Evolutionary conservation across 2,797 vertebrate genomes (phyloP).

Genomic region (Nothura maculosa): DNA sequence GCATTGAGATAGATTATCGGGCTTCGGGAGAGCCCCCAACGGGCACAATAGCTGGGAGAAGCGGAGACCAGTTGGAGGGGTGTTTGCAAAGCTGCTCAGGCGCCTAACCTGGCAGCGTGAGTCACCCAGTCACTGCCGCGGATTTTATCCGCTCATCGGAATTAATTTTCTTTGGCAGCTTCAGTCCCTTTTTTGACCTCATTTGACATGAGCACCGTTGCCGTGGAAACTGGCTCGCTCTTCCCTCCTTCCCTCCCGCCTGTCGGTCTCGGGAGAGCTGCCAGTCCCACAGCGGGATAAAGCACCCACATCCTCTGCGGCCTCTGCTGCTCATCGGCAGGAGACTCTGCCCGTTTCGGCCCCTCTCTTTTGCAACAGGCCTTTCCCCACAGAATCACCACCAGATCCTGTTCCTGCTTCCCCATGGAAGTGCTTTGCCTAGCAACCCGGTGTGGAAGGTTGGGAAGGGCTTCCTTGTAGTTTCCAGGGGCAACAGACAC

Average conservation of each 20-base stretch:
- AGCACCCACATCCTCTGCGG: background rate
- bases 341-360: background rate
- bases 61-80: background rate
- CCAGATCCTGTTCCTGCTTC: accelerated
- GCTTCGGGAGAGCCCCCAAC: background rate
- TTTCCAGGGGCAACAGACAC: background rate
- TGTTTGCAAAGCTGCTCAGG: background rate
- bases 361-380: background rate
- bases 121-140: background rate
- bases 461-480: accelerated
- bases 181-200: slow-evolving; percentile 38
- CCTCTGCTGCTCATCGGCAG: accelerated
- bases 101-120: background rate
- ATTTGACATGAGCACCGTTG: background rate
- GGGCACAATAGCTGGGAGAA: accelerated
- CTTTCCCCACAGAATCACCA: background rate
- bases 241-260: background rate
- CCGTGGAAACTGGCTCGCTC: background rate
- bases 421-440: background rate
- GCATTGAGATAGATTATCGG: background rate
- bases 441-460: background rate
- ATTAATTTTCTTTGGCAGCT: background rate
- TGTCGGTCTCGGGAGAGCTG: background rate
- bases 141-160: background rate
- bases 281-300: accelerated